Evolutionary conservation across 37 sponge, comb jelly and placozoan genomes (phyloP).

Genomic region (Lycopodina hypogea): DNA sequence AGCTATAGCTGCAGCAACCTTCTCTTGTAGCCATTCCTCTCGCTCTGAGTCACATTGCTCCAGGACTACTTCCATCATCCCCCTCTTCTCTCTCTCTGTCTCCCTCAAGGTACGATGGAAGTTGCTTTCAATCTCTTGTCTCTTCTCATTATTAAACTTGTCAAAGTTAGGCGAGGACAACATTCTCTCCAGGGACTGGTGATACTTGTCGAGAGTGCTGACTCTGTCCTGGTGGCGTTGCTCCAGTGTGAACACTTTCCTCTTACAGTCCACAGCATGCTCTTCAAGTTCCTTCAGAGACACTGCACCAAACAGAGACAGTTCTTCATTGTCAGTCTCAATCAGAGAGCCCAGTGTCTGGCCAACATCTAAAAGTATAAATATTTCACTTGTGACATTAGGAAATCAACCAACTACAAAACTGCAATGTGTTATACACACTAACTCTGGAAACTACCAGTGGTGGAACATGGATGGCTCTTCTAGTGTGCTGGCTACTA

Average conservation of each 20-base stretch:
- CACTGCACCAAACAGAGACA: background rate
- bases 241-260: background rate
- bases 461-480: no score
- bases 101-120: background rate
- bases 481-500: no score
- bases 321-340: background rate
- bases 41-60: background rate
- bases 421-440: no score
- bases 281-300: background rate
- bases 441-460: no score
- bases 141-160: background rate
- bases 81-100: background rate
- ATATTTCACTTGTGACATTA: no score
- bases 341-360: background rate
- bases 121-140: background rate
- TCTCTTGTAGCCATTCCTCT: background rate
- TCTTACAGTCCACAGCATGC: background rate
- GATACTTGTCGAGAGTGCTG: background rate
- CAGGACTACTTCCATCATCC: background rate
- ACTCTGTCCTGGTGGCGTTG: background rate
- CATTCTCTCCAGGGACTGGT: background rate
- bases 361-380: no score
- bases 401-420: no score
- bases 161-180: background rate
- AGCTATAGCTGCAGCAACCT: background rate